Conservation (phyloP, 2,888 invertebrate species). For the Lycia hirtaria region DNA sequence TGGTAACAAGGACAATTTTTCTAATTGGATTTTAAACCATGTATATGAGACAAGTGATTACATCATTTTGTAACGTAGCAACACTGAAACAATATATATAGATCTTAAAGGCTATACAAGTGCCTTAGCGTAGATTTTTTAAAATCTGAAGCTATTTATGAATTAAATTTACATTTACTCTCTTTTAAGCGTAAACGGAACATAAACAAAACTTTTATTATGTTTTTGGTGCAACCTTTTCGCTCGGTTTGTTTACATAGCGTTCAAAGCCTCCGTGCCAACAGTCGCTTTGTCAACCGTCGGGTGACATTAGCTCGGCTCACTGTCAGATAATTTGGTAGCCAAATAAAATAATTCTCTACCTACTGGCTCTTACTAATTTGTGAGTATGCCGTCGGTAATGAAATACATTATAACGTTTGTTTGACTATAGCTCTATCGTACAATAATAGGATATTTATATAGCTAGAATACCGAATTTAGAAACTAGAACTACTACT, state of each 20-base stretch:
- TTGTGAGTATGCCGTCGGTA: slow-evolving; percentile 45
- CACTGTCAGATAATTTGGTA: slow-evolving; percentile 77
- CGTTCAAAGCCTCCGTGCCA: slow-evolving; percentile 81
- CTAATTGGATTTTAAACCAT: no score
- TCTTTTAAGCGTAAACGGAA: slow-evolving; percentile 47
- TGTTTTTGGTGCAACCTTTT: slow-evolving; percentile 70
- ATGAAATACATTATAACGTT: slow-evolving; percentile 36
- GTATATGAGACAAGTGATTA: no score
- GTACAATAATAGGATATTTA: background rate
- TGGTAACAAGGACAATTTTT: slow-evolving; percentile 11
- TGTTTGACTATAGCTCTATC: background rate
- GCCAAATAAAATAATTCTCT: slow-evolving; percentile 72
- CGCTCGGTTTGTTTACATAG: slow-evolving; percentile 75
- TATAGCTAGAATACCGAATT: background rate
- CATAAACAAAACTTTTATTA: slow-evolving; percentile 70
- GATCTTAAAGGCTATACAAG: no score
- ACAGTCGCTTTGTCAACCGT: slow-evolving; percentile 82
- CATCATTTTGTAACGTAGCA: no score
- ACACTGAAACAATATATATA: no score
- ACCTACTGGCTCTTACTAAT: slow-evolving; percentile 52
- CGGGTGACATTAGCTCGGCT: slow-evolving; percentile 79
- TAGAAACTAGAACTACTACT: background rate
- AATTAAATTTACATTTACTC: slow-evolving; percentile 47
- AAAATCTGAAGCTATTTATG: background rate
- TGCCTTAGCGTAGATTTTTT: background rate